Base-by-base conservation (phyloP, 2,888 invertebrate genomes). In the Drosophila tripunctata region DNA sequence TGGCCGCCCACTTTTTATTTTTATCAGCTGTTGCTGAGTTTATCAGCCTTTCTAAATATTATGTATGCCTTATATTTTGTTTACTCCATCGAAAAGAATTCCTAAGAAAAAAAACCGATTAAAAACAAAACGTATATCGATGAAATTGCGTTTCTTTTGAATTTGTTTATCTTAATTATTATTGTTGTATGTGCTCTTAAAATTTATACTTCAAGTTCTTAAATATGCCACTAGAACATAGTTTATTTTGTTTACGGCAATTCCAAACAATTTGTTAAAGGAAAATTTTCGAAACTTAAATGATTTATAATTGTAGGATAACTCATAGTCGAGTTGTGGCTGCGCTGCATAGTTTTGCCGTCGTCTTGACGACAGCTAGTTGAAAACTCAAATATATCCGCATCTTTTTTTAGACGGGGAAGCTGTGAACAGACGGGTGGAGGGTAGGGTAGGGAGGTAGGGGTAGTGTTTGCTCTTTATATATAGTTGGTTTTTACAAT, bases 341-440 rank as follows among this genome's bases (percentile, higher is more conserved):
- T 30, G 4, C 5, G 30, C 19, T 45, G 17, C 41, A 40, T 40
- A 47, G 4, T 31, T 47, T 52, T 31, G 19, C 38, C 12, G 10
- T 33, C 38, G 24, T 62, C 67, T 62, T 67, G 67, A 55, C 68
- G 55, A 55, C 67, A 40, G 43, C 17, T 27, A 54, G 31, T 22
- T 44, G 44, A 62, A 62, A 67, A 62, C 55, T 45, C 55, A 47
- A 19, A 52, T 17, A 8, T 15, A 27, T 43, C 5, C 8, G 47
- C 10, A n/a, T 27, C 51, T 44, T 44, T 44, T 19, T 61, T 48
- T 54, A 67, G 36, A 30, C n/a, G 19, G 24, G 43, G 43, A 47
- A 50, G 63, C 31, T 8, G 27, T 8, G 27, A 10, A 10, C 24
- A 7, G 24, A 27, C 10, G 3, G 4, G 21, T 21, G 21, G 21